Evolutionary conservation across 2,113 vertebrate genomes (phyloP).

Genomic region (Cynoglossus semilaevis): DNA sequence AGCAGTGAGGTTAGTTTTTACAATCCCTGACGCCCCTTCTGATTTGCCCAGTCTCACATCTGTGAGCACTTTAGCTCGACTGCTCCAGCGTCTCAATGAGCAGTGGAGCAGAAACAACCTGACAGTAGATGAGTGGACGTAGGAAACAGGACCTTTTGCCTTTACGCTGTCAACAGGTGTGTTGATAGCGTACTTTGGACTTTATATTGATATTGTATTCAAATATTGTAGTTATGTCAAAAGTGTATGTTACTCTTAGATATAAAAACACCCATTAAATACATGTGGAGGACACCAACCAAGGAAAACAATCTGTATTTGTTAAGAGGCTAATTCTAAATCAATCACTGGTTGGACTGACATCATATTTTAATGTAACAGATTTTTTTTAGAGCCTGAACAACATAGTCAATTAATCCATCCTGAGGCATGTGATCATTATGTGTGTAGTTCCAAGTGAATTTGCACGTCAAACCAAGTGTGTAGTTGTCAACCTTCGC

Average conservation of each 20-base stretch:
- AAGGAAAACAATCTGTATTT: too few species aligned
- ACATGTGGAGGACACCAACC: neutral
- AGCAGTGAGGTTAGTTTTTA: constrained; percentile 48
- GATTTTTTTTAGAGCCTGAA: too few species aligned
- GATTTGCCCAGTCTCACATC: constrained; percentile 60
- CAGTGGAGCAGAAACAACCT: constrained; percentile 50
- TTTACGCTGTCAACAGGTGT: constrained; percentile 12
- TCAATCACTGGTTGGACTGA: too few species aligned
- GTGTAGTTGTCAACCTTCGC: constrained; percentile 3
- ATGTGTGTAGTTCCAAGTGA: neutral
- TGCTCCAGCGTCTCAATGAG: constrained; percentile 37
- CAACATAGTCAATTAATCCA: neutral
- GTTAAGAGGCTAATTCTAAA: too few species aligned
- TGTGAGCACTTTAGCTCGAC: constrained; percentile 55
- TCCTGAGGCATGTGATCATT: neutral
- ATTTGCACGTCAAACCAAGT: constrained; percentile 28
- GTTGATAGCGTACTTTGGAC: too few species aligned
- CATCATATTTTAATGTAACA: too few species aligned
- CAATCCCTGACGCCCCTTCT: constrained; percentile 42
- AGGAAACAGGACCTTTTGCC: constrained; percentile 10
- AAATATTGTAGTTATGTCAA: too few species aligned
- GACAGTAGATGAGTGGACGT: constrained; percentile 56
- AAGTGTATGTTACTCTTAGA: too few species aligned
- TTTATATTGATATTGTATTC: neutral
- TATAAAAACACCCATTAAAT: neutral